These are phyloP conservation scores for Vombatus ursinus DNA, from an alignment of 2,113 vertebrate genomes.

Conservation along the genomic window DNA sequence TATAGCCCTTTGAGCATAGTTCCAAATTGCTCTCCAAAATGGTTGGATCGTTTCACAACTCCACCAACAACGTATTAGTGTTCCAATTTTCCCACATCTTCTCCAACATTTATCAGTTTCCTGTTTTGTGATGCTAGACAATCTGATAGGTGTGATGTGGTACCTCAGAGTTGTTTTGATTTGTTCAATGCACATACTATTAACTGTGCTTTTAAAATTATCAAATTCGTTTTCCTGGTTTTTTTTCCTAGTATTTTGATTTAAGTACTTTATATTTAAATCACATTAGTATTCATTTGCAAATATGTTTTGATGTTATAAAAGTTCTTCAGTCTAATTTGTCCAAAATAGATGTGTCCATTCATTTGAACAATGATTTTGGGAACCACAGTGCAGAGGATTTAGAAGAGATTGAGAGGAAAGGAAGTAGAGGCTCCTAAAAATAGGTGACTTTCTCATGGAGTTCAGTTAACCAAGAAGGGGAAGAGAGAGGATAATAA, in stretches of 20 bases:
- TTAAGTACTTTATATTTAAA: not conserved
- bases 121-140: too few species aligned
- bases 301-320: not conserved
- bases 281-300: not conserved
- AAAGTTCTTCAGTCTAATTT: too few species aligned
- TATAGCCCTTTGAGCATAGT: too few species aligned
- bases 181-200: not conserved
- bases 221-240: not conserved
- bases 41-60: too few species aligned
- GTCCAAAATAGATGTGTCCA: not conserved
- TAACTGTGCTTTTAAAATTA: not conserved
- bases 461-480: not conserved
- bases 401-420: not conserved
- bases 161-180: too few species aligned
- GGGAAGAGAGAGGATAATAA: not conserved
- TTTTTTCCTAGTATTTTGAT: not conserved
- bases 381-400: not conserved
- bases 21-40: too few species aligned
- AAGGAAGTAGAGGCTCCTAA: not conserved
- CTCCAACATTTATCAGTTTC: too few species aligned
- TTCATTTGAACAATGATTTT: not conserved
- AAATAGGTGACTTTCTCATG: not conserved
- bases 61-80: too few species aligned
- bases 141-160: too few species aligned
- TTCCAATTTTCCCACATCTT: too few species aligned